These are phyloP conservation scores for Koerneria pararmatus DNA, from an alignment of 2,888 invertebrate genomes.

Conservation along the genomic window DNA sequence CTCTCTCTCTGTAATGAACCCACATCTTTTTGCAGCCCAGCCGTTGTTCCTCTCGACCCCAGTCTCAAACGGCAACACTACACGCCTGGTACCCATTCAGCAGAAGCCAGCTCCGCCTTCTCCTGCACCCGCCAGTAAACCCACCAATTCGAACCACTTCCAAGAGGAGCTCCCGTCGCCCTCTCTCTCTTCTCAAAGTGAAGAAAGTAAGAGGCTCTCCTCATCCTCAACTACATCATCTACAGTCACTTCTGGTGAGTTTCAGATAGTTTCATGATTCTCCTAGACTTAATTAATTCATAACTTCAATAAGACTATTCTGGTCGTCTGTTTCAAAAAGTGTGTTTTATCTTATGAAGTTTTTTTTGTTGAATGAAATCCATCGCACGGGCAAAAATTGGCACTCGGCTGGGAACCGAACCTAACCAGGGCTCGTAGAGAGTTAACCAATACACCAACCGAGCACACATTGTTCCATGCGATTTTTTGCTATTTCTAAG, in stretches of 20 bases:
- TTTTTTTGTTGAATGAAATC: too few species aligned
- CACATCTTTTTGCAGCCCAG: background rate
- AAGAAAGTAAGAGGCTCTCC: constrained; percentile 21
- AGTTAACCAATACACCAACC: too few species aligned
- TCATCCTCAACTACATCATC: constrained; percentile 22
- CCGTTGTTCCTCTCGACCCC: background rate
- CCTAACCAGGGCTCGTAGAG: too few species aligned
- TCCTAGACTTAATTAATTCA: too few species aligned
- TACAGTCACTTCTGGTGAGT: constrained; percentile 20
- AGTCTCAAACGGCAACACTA: background rate
- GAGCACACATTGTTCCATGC: too few species aligned
- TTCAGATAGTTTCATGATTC: too few species aligned
- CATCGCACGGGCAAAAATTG: too few species aligned
- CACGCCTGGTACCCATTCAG: background rate
- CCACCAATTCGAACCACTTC: background rate
- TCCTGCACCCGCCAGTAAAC: background rate
- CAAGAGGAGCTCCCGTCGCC: background rate
- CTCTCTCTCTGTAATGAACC: background rate
- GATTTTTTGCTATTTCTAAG: too few species aligned
- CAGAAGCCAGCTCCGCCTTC: background rate
- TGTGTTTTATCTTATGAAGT: too few species aligned
- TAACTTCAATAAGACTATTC: too few species aligned
- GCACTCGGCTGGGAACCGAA: too few species aligned
- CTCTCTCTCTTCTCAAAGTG: background rate
- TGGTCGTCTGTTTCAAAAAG: too few species aligned